Evolutionary conservation across 2,797 vertebrate species (phyloP).

Genomic region (Anas acuta): DNA sequence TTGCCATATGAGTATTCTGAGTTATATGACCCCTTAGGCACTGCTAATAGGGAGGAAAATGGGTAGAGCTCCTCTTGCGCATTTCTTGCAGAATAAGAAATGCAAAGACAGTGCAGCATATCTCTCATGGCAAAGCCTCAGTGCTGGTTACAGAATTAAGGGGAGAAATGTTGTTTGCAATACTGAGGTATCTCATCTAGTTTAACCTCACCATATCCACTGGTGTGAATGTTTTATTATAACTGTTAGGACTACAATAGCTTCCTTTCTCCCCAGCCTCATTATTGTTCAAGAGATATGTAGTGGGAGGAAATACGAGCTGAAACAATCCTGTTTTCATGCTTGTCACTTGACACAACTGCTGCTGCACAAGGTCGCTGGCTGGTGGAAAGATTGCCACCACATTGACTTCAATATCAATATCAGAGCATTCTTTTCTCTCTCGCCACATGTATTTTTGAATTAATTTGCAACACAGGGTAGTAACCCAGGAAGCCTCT

Average conservation of each 20-base stretch:
- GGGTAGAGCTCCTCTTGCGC: background rate
- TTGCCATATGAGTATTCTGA: background rate
- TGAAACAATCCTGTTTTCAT: background rate
- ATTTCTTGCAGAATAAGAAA: background rate
- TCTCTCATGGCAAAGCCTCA: background rate
- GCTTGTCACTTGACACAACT: background rate
- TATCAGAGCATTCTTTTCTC: background rate
- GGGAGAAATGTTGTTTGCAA: background rate
- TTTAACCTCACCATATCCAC: background rate
- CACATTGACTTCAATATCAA: background rate
- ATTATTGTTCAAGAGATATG: background rate
- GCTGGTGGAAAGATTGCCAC: background rate
- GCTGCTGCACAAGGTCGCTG: background rate
- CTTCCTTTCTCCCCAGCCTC: background rate
- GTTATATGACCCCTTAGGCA: background rate
- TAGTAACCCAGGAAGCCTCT: background rate
- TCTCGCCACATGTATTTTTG: background rate
- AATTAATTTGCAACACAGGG: background rate
- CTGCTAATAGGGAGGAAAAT: background rate
- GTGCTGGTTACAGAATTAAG: background rate
- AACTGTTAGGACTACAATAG: background rate
- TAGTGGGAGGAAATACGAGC: background rate
- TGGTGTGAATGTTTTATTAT: background rate
- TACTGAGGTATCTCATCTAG: background rate
- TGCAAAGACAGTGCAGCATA: background rate